These are phyloP conservation scores for Butorides virescens DNA, from an alignment of 2,113 vertebrate species.

Conservation along the genomic window DNA sequence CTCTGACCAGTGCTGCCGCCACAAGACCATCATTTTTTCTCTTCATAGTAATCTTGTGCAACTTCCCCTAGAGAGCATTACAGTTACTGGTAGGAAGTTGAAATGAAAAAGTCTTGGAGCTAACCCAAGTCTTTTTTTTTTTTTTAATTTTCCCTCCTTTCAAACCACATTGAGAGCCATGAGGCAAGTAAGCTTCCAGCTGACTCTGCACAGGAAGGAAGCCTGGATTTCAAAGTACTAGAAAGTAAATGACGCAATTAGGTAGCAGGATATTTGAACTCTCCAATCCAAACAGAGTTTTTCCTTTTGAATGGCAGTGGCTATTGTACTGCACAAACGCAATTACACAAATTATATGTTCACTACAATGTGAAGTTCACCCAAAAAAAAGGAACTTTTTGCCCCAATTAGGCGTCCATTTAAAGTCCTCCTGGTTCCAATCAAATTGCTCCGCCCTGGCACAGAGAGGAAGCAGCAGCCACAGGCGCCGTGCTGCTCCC, in stretches of 20 bases:
- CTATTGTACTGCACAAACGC: background rate
- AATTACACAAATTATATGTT: background rate
- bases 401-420: background rate
- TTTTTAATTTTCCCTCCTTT: background rate
- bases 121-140: background rate
- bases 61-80: background rate
- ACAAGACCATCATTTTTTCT: background rate
- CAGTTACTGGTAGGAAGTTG: constrained; percentile 15
- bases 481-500: fast-evolving
- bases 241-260: background rate
- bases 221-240: background rate
- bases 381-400: background rate
- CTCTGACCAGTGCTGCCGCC: background rate
- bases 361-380: background rate
- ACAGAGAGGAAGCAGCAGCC: background rate
- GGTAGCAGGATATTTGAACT: background rate
- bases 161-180: background rate
- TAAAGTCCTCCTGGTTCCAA: background rate
- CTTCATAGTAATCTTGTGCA: background rate
- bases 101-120: background rate
- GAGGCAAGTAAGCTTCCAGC: background rate
- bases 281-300: background rate
- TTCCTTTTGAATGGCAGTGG: background rate
- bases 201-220: constrained; percentile 21
- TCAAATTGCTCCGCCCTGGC: background rate